Percentiles rank a stretch among this genome's conserved stretches.
Conservation (phyloP, 2,797 vertebrate genomes). For the Intellagama lesueurii region DNA sequence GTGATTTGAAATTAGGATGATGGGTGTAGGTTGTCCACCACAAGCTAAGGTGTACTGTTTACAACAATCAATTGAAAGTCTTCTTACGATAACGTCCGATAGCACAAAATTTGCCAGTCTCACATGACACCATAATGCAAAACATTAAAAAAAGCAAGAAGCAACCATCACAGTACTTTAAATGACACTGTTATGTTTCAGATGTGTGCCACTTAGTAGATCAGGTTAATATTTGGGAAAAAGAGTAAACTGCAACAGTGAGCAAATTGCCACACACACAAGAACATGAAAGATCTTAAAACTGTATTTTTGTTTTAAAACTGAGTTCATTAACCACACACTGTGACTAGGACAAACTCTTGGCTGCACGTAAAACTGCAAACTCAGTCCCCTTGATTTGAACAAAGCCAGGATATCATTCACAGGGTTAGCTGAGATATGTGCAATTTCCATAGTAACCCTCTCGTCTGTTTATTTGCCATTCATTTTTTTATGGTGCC, state of each 20-base stretch:
- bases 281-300: background rate
- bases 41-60: too few species aligned
- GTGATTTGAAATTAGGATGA: too few species aligned
- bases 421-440: constrained; percentile 14
- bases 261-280: constrained; percentile 1
- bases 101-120: background rate
- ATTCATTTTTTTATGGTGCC: constrained; percentile 25
- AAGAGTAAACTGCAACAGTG: background rate
- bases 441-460: constrained; percentile 17
- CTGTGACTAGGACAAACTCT: background rate
- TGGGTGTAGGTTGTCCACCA: too few species aligned
- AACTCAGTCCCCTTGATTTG: background rate
- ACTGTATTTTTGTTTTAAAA: constrained; percentile 11
- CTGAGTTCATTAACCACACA: background rate
- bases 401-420: constrained; percentile 6
- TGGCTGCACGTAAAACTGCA: background rate
- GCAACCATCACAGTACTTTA: background rate
- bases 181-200: background rate
- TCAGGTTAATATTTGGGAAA: background rate
- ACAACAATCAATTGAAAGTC: too few species aligned
- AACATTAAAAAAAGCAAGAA: background rate
- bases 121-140: background rate
- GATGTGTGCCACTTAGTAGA: background rate
- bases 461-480: constrained; percentile 27
- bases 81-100: too few species aligned